Evolutionary conservation across 2,888 invertebrate species (phyloP), one percentile per base, ranked within the genome.

Genomic region (Apamea anceps): DNA sequence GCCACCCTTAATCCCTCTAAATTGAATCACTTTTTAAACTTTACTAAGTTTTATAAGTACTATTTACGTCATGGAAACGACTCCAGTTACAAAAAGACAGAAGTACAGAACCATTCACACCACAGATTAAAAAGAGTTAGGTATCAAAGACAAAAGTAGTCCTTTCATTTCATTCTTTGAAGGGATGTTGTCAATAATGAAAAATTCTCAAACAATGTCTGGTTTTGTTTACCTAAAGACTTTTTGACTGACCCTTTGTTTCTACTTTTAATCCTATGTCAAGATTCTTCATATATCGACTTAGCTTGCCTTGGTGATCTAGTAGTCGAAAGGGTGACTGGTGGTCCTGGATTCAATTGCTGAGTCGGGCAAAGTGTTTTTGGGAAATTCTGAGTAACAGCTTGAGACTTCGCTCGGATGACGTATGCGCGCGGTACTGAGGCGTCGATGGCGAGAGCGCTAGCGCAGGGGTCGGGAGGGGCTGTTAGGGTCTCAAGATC

Each of bases 221-320:
- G 66, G 32, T 6, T 28, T n/a, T 80, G 62, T 86, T 73, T 86
- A 51, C 4, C 10, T 42, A 42, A 37, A 67, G 15, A 60, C 81
- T 81, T 85, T 37, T 15, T 7, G n/a, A 65, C 63, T 28, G 51
- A 13, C 28, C 60, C 42, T 68, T 81, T 68, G 74, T 74, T 81
- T 28, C 12, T 68, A 51, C 48, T 63, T 72, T 15, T 4, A 71
- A 75, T 25, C 60, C 15, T 8, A 21, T 60, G 37, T 1, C 32
- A 72, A 62, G 45, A 32, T n/a, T 25, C 28, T 32, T 18, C 74
- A 72, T n/a, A 77, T 60, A 72, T 45, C 48, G 32, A 42, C n/a
- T 63, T 66, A 42, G 15, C 5, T 18, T 67, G 42, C 8, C n/a
- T 67, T 18, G 18, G n/a, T 12, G 3, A 6, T 45, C 6, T 6